Percentiles rank a stretch among this genome's conserved stretches.
phyloP scores from a whole-genome alignment of 2,888 invertebrate species.

The Tortricodes alternella region DNA sequence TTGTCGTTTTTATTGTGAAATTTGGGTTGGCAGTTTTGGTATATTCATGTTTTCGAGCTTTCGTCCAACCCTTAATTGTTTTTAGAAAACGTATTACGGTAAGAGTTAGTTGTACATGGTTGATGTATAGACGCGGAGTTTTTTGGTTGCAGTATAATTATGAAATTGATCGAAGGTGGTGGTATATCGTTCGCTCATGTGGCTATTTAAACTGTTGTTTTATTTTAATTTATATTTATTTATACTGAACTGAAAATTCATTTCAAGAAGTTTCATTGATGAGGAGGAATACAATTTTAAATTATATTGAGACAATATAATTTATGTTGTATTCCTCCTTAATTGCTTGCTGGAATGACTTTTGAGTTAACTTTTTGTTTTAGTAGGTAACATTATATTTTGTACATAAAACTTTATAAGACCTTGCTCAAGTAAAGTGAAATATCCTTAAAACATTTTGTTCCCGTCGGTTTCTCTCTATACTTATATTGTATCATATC shows the following conservation, averaged over 20 bases:
- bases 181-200: background rate
- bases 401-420: too few relatives aligned
- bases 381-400: too few relatives aligned
- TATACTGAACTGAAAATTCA: too few relatives aligned
- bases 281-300: background rate
- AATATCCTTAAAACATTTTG: too few relatives aligned
- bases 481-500: too few relatives aligned
- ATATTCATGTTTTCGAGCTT: conserved; percentile 22
- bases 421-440: too few relatives aligned
- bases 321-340: too few relatives aligned
- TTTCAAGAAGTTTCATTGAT: background rate
- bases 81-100: conserved; percentile 11
- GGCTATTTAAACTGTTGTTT: too few relatives aligned
- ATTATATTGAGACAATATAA: background rate
- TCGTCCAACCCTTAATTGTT: conserved; percentile 49
- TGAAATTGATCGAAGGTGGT: background rate
- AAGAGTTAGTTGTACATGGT: conserved; percentile 12
- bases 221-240: too few relatives aligned
- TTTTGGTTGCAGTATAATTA: conserved; percentile 7
- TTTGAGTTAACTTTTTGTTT: too few relatives aligned
- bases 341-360: too few relatives aligned
- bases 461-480: background rate
- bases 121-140: background rate
- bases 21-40: conserved; percentile 55
- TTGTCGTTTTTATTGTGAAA: conserved; percentile 58